Conservation (phyloP, 2,888 invertebrate genomes). For the Tetrapedia diversipes region DNA sequence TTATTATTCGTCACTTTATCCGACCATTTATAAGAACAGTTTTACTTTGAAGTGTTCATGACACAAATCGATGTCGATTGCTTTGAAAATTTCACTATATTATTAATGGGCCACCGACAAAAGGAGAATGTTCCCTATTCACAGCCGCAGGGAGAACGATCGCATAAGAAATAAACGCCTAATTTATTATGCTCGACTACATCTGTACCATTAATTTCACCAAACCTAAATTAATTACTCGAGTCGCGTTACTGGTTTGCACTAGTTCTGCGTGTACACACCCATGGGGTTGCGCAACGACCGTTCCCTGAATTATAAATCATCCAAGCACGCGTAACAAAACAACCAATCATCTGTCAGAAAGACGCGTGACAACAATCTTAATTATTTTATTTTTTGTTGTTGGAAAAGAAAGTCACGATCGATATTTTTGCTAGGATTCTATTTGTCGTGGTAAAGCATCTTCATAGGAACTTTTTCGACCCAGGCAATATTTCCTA, state of each 20-base stretch:
- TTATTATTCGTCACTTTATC: constrained; percentile 31
- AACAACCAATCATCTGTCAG: neutral
- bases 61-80: constrained; percentile 26
- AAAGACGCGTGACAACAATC: constrained; percentile 2
- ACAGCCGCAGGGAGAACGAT: neutral
- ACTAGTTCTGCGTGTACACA: constrained; percentile 15
- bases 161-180: constrained; percentile 17
- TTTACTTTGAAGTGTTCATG: constrained; percentile 41
- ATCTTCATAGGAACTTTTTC: constrained; percentile 14
- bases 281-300: constrained; percentile 31
- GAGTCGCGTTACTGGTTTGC: constrained; percentile 19
- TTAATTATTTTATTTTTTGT: no score
- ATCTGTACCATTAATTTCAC: constrained; percentile 26
- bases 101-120: constrained; percentile 23
- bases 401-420: no score
- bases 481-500: constrained; percentile 50
- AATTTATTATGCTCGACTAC: constrained; percentile 16
- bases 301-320: constrained; percentile 15
- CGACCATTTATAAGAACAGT: constrained; percentile 24
- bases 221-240: constrained; percentile 36
- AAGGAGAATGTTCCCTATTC: neutral
- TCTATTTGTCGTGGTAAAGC: neutral
- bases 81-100: constrained; percentile 34
- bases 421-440: neutral
- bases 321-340: neutral